These are phyloP conservation scores for Melanchra persicariae DNA, from an alignment of 2,888 invertebrate species.

Conservation along the genomic window DNA sequence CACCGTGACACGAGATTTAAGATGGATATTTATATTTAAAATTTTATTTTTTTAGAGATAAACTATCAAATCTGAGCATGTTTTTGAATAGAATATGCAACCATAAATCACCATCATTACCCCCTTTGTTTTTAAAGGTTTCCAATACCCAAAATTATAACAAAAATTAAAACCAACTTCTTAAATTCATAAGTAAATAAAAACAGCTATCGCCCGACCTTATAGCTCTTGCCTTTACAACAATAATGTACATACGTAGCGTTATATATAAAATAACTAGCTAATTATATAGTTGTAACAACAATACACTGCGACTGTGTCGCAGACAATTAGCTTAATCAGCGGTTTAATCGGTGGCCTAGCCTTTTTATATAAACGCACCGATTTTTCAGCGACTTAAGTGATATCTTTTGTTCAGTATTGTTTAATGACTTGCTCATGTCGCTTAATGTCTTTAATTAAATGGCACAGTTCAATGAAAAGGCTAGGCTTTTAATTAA, in stretches of 20 bases:
- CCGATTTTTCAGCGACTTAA: too few relatives aligned
- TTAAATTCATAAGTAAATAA: constrained; percentile 44
- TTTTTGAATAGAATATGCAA: neutral
- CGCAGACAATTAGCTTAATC: too few relatives aligned
- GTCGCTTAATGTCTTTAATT: too few relatives aligned
- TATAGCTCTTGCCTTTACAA: constrained; percentile 83
- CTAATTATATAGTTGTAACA: constrained; percentile 28
- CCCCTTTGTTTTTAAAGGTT: neutral
- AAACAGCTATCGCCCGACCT: constrained; percentile 86
- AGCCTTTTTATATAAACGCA: too few relatives aligned
- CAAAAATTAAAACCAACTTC: neutral
- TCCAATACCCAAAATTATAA: neutral
- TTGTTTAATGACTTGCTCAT: too few relatives aligned
- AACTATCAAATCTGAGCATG: neutral
- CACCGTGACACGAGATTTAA: too few relatives aligned
- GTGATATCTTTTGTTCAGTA: too few relatives aligned
- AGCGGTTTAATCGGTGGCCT: too few relatives aligned
- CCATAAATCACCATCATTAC: neutral
- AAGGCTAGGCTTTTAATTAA: too few relatives aligned
- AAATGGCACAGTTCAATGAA: too few relatives aligned
- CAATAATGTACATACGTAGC: constrained; percentile 67
- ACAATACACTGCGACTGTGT: constrained; percentile 21
- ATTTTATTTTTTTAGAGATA: too few relatives aligned
- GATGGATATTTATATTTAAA: too few relatives aligned
- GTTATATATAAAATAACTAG: constrained; percentile 55